These are phyloP conservation scores for Lepidotrigona ventralis DNA, from an alignment of 1,140 invertebrate species.

Conservation along the genomic window DNA sequence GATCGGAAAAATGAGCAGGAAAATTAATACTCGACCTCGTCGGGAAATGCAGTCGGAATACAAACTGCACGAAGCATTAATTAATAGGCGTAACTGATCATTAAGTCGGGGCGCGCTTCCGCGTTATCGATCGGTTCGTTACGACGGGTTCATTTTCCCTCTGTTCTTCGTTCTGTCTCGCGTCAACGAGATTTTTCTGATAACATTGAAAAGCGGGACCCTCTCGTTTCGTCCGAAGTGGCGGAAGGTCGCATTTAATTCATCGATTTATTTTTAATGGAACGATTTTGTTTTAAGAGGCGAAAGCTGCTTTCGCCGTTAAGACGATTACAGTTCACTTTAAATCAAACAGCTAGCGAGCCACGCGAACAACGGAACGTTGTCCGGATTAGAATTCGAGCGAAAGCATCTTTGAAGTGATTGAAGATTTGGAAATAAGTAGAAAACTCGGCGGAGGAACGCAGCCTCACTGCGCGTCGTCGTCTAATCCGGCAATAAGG, in stretches of 20 bases:
- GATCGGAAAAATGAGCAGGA: too few species aligned
- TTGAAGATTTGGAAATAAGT: conserved; percentile 29
- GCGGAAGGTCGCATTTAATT: background rate
- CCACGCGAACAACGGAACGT: conserved; percentile 16
- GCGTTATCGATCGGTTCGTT: conserved; percentile 34
- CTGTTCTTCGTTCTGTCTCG: background rate
- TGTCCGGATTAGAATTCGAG: conserved; percentile 13
- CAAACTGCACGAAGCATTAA: background rate
- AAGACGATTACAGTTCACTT: conserved; percentile 43
- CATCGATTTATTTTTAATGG: conserved; percentile 34
- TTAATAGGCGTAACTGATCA: conserved; percentile 1
- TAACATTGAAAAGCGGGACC: background rate
- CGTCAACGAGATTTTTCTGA: conserved; percentile 24
- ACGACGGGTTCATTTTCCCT: background rate
- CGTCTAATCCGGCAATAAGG: conserved; percentile 32
- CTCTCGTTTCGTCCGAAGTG: too few species aligned
- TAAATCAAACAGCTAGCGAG: conserved; percentile 31
- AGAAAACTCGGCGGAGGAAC: background rate
- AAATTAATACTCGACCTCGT: too few species aligned
- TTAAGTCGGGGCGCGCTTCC: conserved; percentile 21
- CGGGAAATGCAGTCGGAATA: too few species aligned
- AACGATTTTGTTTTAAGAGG: conserved; percentile 27
- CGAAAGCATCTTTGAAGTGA: conserved; percentile 41
- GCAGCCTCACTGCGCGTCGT: background rate
- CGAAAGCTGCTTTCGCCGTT: conserved; percentile 27